These are phyloP conservation scores for Enteromius argenteus DNA, from an alignment of 2,797 vertebrate species.

Conservation along the genomic window DNA sequence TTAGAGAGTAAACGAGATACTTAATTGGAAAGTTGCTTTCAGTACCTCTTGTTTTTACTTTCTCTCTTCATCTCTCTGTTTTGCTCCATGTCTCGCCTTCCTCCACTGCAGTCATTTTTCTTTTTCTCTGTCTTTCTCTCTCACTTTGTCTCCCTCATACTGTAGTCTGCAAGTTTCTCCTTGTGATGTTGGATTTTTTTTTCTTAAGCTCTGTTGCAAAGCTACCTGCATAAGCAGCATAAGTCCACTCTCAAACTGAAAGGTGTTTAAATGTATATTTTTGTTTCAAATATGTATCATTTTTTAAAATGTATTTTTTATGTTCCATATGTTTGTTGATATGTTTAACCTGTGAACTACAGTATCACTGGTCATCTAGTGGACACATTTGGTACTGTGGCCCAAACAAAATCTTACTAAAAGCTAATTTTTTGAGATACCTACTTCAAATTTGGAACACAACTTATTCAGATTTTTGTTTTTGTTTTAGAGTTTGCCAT, in stretches of 20 bases:
- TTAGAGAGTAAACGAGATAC: constrained; percentile 83
- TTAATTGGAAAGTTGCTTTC: constrained; percentile 79
- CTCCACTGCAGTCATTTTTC: constrained; percentile 33
- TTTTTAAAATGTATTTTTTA: too few species aligned
- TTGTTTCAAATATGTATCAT: too few species aligned
- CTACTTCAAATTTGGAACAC: too few species aligned
- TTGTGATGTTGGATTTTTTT: not conserved
- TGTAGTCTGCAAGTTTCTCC: constrained; percentile 52
- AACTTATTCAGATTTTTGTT: too few species aligned
- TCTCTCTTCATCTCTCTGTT: constrained; percentile 32
- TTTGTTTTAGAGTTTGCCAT: too few species aligned
- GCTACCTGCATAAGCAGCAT: not conserved
- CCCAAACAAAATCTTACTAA: too few species aligned
- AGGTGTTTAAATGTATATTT: not conserved
- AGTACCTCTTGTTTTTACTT: constrained; percentile 28
- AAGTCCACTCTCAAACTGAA: not conserved
- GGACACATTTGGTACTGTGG: too few species aligned
- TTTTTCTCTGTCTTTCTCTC: constrained; percentile 10
- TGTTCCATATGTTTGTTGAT: too few species aligned
- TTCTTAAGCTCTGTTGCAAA: not conserved
- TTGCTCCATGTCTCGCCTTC: constrained; percentile 48
- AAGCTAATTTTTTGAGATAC: too few species aligned
- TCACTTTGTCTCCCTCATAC: constrained; percentile 17
- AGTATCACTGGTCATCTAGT: too few species aligned
- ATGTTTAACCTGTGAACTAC: too few species aligned